A percentile compares a stretch with the other conserved stretches of the same genome.
phyloP scores from a whole-genome alignment of 2,113 vertebrate species.

The Ellobius talpinus region DNA sequence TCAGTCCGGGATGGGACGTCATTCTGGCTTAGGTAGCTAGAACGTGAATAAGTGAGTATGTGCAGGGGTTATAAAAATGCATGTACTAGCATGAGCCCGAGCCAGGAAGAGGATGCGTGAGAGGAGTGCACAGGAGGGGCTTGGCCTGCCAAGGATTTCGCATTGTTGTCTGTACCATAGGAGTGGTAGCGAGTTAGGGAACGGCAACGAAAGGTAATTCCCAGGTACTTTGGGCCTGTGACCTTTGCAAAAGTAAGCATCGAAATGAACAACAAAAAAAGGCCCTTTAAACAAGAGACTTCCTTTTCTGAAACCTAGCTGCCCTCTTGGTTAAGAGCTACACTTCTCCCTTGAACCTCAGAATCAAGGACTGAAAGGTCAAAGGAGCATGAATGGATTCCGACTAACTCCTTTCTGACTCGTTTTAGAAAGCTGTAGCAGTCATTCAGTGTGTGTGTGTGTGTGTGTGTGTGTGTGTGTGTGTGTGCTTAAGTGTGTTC shows the following conservation, averaged over 20 bases:
- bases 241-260: background rate
- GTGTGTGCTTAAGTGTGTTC: background rate
- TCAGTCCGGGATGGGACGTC: background rate
- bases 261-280: background rate
- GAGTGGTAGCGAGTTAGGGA: constrained; percentile 7
- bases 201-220: background rate
- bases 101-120: background rate
- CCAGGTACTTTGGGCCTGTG: background rate
- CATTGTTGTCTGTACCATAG: background rate
- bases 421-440: constrained; percentile 15
- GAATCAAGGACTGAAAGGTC: background rate
- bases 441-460: background rate
- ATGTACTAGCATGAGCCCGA: background rate
- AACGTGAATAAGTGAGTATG: background rate
- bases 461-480: background rate
- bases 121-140: background rate
- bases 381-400: background rate
- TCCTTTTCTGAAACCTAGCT: constrained; percentile 30
- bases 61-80: background rate
- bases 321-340: background rate
- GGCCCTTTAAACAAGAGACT: background rate
- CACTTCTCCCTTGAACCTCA: background rate
- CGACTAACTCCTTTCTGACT: background rate
- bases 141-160: background rate
- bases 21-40: background rate